These are phyloP conservation scores for Tadarida brasiliensis DNA, from an alignment of 2,797 vertebrate genomes.

Conservation along the genomic window DNA sequence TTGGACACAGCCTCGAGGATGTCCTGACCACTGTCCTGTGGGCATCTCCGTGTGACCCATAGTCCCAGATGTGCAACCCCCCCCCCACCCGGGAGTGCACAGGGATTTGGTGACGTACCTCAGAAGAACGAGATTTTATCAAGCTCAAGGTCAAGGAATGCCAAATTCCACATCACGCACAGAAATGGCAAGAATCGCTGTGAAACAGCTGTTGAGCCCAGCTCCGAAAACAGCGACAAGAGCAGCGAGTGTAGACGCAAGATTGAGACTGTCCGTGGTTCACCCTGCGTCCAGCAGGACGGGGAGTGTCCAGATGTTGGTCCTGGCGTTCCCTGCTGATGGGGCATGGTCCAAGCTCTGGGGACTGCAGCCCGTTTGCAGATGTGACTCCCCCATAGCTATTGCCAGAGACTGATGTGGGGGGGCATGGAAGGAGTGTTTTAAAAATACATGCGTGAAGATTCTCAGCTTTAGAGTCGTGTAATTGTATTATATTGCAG, in stretches of 20 bases:
- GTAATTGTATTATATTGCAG: neutral
- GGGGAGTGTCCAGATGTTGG: neutral
- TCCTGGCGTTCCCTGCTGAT: neutral
- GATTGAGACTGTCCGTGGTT: neutral
- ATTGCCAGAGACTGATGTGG: neutral
- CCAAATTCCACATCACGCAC: neutral
- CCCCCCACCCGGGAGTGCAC: neutral
- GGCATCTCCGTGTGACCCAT: neutral
- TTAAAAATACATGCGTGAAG: neutral
- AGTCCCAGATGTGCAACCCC: neutral
- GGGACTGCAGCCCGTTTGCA: neutral
- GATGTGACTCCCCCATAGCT: neutral
- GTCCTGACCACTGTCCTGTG: neutral
- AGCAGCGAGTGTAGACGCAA: accelerated
- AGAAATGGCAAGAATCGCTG: neutral
- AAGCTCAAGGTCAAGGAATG: neutral
- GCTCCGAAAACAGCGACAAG: neutral
- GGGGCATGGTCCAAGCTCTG: neutral
- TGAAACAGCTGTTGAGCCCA: neutral
- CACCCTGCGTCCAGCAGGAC: neutral
- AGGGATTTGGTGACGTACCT: neutral
- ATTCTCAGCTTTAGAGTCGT: neutral
- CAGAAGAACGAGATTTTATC: neutral
- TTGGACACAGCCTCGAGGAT: neutral
- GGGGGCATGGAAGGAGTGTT: neutral